Evolutionary conservation across 2,797 vertebrate species (phyloP).

Genomic region (Threskiornis aethiopicus): DNA sequence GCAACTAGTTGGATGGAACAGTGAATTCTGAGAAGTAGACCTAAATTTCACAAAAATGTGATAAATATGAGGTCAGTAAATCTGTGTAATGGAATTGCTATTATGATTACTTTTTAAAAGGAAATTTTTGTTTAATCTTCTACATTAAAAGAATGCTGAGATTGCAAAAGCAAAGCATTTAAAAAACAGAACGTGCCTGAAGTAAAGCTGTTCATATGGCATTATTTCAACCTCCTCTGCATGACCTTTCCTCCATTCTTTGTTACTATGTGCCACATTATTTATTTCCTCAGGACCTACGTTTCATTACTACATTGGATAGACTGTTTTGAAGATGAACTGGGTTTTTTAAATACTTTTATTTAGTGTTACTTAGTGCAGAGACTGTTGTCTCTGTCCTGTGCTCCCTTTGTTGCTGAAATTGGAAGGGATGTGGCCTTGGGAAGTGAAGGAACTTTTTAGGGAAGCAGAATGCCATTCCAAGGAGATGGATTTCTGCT

Average conservation of each 20-base stretch:
- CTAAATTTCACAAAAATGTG: not conserved
- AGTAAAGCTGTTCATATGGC: not conserved
- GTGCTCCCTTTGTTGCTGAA: not conserved
- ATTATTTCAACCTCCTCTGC: constrained; percentile 4
- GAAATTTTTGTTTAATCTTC: constrained; percentile 22
- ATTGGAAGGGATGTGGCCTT: not conserved
- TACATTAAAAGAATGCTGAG: constrained; percentile 39
- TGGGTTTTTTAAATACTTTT: not conserved
- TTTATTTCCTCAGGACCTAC: not conserved
- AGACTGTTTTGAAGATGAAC: not conserved
- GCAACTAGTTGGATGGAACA: not conserved
- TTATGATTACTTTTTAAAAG: not conserved
- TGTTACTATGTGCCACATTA: not conserved
- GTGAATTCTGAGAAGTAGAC: not conserved
- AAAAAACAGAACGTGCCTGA: constrained; percentile 31
- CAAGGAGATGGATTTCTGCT: not conserved
- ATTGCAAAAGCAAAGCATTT: constrained; percentile 15
- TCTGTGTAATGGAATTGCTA: not conserved
- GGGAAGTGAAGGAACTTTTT: not conserved
- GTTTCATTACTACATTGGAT: not conserved
- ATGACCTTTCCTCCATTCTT: constrained; percentile 11
- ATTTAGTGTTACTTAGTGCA: not conserved
- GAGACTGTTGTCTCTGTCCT: not conserved
- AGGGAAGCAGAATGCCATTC: not conserved
- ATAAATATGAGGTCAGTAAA: not conserved